Conservation (phyloP, 2,797 vertebrate species). For the Galaxias olidus region DNA sequence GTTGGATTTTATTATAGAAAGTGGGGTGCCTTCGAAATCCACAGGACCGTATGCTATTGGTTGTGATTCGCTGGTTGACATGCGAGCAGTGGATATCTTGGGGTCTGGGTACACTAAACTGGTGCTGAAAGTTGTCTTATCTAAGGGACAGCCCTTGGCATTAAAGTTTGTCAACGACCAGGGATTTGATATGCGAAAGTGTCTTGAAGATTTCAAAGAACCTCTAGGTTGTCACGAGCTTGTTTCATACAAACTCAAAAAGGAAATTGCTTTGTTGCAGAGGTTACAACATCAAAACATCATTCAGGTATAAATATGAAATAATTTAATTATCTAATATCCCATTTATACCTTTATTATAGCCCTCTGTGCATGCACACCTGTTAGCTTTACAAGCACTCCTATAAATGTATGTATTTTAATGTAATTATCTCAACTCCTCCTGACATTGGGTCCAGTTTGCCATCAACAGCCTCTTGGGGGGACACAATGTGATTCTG, state of each 20-base stretch:
- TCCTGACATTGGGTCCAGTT: slow-evolving; percentile 64
- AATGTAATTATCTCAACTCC: slow-evolving; percentile 67
- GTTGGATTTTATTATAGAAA: slow-evolving; percentile 55
- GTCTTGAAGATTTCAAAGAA: slow-evolving; percentile 79
- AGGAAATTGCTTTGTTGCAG: slow-evolving; percentile 83
- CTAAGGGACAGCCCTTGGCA: slow-evolving; percentile 74
- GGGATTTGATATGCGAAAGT: slow-evolving; percentile 83
- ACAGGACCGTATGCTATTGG: slow-evolving; percentile 62
- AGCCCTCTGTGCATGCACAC: background rate
- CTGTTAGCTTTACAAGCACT: no score
- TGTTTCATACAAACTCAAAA: slow-evolving; percentile 85
- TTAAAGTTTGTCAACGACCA: slow-evolving; percentile 83
- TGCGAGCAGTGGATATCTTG: slow-evolving; percentile 72
- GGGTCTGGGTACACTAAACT: slow-evolving; percentile 88
- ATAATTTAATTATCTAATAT: background rate
- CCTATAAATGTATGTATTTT: slow-evolving; percentile 52
- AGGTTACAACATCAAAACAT: slow-evolving; percentile 84
- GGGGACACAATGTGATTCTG: slow-evolving; percentile 69
- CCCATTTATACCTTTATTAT: background rate
- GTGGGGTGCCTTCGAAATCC: slow-evolving; percentile 50
- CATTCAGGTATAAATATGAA: slow-evolving; percentile 73
- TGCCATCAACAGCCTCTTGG: slow-evolving; percentile 19
- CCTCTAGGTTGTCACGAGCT: slow-evolving; percentile 79
- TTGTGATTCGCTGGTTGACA: slow-evolving; percentile 75
- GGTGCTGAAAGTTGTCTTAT: slow-evolving; percentile 78